These are phyloP conservation scores for Notarius lentiginosus DNA, from an alignment of 2,113 vertebrate species.

Conservation along the genomic window DNA sequence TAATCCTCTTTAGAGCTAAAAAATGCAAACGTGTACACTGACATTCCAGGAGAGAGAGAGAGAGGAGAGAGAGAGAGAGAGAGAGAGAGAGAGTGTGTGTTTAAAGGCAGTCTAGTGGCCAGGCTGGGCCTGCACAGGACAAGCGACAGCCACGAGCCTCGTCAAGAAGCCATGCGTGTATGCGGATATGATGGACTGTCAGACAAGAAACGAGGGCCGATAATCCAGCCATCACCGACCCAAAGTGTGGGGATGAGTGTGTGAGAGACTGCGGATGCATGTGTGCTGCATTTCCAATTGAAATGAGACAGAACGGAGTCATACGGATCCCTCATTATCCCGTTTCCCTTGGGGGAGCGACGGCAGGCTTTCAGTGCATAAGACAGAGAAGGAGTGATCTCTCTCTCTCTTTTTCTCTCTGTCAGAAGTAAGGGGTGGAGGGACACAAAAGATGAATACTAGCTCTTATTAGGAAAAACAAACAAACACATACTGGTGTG, in stretches of 20 bases:
- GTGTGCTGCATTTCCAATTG: conserved; percentile 72
- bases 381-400: conserved; percentile 57
- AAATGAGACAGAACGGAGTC: conserved; percentile 73
- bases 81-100: neutral
- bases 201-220: conserved; percentile 60
- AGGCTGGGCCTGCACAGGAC: conserved; percentile 13
- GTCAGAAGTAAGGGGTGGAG: conserved; percentile 34
- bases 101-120: conserved; percentile 23
- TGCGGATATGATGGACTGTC: conserved; percentile 68
- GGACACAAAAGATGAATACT: conserved; percentile 49
- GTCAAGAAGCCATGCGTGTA: conserved; percentile 46
- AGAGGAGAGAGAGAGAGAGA: no score
- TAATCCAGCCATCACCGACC: conserved; percentile 73
- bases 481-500: conserved; percentile 41
- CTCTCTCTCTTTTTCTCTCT: conserved; percentile 27
- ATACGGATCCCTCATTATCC: conserved; percentile 72
- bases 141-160: conserved; percentile 43
- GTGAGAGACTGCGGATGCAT: conserved; percentile 41
- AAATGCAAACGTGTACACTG: neutral
- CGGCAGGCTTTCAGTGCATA: conserved; percentile 57
- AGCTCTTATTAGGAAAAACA: conserved; percentile 53
- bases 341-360: conserved; percentile 65
- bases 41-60: neutral
- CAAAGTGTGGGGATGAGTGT: conserved; percentile 62
- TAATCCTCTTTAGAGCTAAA: neutral